Conservation (phyloP, 2,888 invertebrate genomes). For the Chloroclysta siterata region DNA sequence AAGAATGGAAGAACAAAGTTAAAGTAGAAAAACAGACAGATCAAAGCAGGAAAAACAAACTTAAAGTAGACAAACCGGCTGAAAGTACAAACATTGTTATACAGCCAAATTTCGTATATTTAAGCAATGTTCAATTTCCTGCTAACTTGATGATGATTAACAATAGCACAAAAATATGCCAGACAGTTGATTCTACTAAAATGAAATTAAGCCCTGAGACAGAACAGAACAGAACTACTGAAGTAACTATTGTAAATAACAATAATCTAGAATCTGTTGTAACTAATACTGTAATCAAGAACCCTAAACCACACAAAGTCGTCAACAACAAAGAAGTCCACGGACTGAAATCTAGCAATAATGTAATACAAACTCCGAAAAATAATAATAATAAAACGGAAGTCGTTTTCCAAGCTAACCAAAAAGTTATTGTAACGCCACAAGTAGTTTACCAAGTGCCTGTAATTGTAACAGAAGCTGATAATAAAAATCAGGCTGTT, state of each 20-base stretch:
- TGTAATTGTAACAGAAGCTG: conserved; percentile 63
- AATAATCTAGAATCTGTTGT: conserved; percentile 35
- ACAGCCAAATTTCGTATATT: conserved; percentile 76
- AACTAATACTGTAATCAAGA: conserved; percentile 42
- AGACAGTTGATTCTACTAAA: conserved; percentile 53
- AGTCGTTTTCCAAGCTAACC: conserved; percentile 60
- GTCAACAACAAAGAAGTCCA: conserved; percentile 62
- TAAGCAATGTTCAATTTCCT: conserved; percentile 77
- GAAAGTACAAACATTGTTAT: conserved; percentile 71
- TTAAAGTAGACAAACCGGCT: conserved; percentile 49
- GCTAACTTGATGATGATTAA: conserved; percentile 79
- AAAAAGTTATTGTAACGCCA: conserved; percentile 70
- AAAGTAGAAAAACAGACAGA: conserved; percentile 18
- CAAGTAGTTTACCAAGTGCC: conserved; percentile 78
- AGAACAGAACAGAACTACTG: conserved; percentile 58
- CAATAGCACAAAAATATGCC: conserved; percentile 63
- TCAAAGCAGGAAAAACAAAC: conserved; percentile 67
- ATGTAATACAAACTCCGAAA: conserved; percentile 60
- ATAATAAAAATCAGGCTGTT: conserved; percentile 55
- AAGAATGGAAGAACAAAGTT: conserved; percentile 50
- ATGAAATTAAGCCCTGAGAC: conserved; percentile 51
- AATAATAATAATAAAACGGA: conserved; percentile 63
- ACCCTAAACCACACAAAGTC: conserved; percentile 46
- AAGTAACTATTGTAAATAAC: conserved; percentile 27
- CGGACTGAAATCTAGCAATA: conserved; percentile 65